A percentile compares a stretch with the other conserved stretches of the same genome.
phyloP scores from a whole-genome alignment of 37 sponge, comb jelly and placozoan species.

The Oscarella lobularis region DNA sequence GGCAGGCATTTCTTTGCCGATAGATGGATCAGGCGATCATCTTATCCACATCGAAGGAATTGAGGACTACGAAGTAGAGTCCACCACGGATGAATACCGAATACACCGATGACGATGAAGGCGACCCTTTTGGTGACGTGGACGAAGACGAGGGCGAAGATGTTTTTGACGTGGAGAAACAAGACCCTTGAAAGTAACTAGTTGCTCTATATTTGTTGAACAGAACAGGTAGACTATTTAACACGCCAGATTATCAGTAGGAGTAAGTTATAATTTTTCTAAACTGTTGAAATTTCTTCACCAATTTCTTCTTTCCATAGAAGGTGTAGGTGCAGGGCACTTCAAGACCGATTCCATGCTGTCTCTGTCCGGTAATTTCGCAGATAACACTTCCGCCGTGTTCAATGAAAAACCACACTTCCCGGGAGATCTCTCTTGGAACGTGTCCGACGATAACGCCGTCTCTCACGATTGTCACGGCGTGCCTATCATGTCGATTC shows the following conservation, averaged over 20 bases:
- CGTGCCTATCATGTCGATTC: constrained; percentile 5
- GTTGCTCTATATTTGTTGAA: too few relatives aligned
- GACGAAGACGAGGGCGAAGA: background rate
- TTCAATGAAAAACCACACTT: constrained; percentile 4
- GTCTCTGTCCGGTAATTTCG: background rate
- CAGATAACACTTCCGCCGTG: background rate
- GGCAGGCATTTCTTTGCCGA: constrained; percentile 27
- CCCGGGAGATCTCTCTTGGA: constrained; percentile 8
- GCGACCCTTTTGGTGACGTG: constrained; percentile 6
- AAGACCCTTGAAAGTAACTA: too few relatives aligned
- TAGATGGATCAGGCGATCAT: constrained; percentile 25
- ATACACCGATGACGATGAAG: constrained; percentile 19
- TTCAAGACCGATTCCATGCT: constrained; percentile 9
- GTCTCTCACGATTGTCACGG: constrained; percentile 12
- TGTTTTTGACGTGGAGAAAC: too few relatives aligned
- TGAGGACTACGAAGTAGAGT: constrained; percentile 19
- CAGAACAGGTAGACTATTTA: too few relatives aligned
- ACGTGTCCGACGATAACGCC: constrained; percentile 5
- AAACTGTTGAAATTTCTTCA: background rate
- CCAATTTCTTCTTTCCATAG: constrained; percentile 2
- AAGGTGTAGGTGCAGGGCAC: constrained; percentile 13
- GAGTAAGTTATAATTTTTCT: too few relatives aligned
- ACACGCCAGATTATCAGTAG: too few relatives aligned
- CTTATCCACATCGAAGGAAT: constrained; percentile 24
- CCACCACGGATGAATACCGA: constrained; percentile 9